A percentile compares a stretch with the other conserved stretches of the same genome.
Evolutionary conservation across 2,113 vertebrate genomes (phyloP).

Genomic region (Atractosteus spatula): DNA sequence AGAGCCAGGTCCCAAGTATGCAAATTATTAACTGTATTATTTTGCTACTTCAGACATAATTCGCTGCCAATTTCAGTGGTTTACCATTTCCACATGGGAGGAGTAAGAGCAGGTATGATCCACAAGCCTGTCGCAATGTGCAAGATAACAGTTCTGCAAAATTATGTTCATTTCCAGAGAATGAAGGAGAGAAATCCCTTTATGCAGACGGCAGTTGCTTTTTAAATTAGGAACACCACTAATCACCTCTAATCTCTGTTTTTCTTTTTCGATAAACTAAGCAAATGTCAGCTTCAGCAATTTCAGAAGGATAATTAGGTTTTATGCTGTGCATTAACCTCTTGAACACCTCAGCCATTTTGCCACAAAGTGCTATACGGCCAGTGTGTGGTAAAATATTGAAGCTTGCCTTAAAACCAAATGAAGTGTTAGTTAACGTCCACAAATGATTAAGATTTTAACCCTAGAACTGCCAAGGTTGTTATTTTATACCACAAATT

Average conservation of each 20-base stretch:
- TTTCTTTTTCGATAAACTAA: constrained; percentile 23
- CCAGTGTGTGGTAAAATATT: constrained; percentile 11
- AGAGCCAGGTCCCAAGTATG: too few relatives aligned
- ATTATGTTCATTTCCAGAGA: neutral
- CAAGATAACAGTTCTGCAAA: neutral
- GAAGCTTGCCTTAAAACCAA: constrained; percentile 5
- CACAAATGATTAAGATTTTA: constrained; percentile 24
- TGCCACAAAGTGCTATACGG: constrained; percentile 6
- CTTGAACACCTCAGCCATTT: constrained; percentile 12
- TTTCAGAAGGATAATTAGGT: constrained; percentile 18
- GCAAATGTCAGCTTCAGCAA: constrained; percentile 13
- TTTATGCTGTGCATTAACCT: constrained; percentile 20
- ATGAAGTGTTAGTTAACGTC: neutral
- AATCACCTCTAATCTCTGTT: constrained; percentile 22
- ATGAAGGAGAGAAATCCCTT: neutral
- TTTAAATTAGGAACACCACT: constrained; percentile 7
- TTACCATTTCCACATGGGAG: too few relatives aligned
- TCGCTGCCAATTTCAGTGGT: too few relatives aligned
- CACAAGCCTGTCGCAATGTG: too few relatives aligned
- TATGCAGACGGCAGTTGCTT: neutral
- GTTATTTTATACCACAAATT: too few relatives aligned
- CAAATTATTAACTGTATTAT: too few relatives aligned
- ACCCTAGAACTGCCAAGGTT: neutral
- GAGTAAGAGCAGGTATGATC: too few relatives aligned
- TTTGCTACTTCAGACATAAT: too few relatives aligned